Base-by-base conservation (phyloP, 2,888 invertebrate species). In the Metacarcinus magister region DNA sequence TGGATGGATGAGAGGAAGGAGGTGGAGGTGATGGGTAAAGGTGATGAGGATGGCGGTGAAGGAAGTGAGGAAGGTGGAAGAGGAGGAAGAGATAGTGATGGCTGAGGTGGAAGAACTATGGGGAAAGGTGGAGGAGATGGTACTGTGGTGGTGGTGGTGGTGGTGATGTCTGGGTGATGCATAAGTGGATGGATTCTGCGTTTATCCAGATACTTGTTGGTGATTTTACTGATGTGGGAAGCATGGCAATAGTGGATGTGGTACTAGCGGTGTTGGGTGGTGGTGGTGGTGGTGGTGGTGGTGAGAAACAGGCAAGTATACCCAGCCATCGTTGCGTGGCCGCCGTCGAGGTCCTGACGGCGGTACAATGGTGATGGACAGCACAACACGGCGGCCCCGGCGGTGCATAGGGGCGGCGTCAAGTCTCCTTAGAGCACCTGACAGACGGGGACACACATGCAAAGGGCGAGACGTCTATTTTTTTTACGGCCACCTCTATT, bases 371-470 rank as follows among this genome's bases (percentile, higher is more conserved):
- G 82, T 82, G 82, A 82, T 82, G 82, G 82, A 82, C 82, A 16
- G 32, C 32, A 32, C 32, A 28, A 82, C 82, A 82, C 32, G 28
- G 82, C 82, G 82, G 82, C 67, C 67, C n/a, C n/a, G n/a, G 67
- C 67, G 67, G 67, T 82, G 82, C 82, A 82, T 82, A 82, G 82
- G 82, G 82, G 82, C 82, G 82, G 28, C 32, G 82, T 32, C 82
- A 82, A 8, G 82, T 7, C 82, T 82, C 10, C 32, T 82, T 82
- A 82, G 82, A 32, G 82, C 82, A 32, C 32, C 82, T 32, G 82
- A 82, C 82, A 82, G n/a, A 16, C 82, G 13, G 32, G 32, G 32
- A 32, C 32, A 82, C 82, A 82, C 82, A 82, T 13, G 32, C 82
- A 32, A 32, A 16, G 32, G 13, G 8, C 2, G 32, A 82, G 82